Evolutionary conservation across 2,888 invertebrate genomes (phyloP), one percentile per base, ranked within the genome.

Genomic region (Rotaria magnacalcarata): DNA sequence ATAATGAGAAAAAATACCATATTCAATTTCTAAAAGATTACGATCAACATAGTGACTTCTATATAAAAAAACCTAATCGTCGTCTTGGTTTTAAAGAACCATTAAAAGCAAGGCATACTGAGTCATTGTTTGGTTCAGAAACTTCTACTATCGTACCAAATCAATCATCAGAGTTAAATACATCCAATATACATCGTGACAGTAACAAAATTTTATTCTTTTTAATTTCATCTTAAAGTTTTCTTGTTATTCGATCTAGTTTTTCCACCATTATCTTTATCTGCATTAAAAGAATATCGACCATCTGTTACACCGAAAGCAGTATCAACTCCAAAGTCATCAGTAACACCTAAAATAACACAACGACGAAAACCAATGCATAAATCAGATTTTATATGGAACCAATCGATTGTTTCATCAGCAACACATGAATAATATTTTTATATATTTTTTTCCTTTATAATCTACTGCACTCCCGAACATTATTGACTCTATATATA

Each of bases 281-380:
- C 74, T 41, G 74, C 74, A 41, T 43, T 74, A 34, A 74, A 43
- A 74, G 74, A 74, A 74, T 74, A 74, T 74, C 74, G 74, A 19
- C 74, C 74, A 74, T 16, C 41, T 11, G 16, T 74, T 19, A 41
- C 74, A 74, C 41, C 74, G 2, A 74, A 74, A 74, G 21, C 7
- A 19, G 2, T 19, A 74, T 14, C n/a, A n/a, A 11, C 8, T n/a
- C 74, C 10, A 74, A 34, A 11, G 1, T 41, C 19, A 41, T 24
- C 74, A 74, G 19, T 21, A 27, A 1, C 1, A 21, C 41, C 8
- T 6, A 34, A 4, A 7, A 19, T 7, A 21, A 10, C 16, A 41
- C 74, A 74, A 41, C 74, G 21, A 41, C 74, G 43, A 74, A 34
- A 74, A 74, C 21, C 41, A 21, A 34, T 74, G 34, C 74, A 21